Base-by-base conservation (phyloP, 1,140 invertebrate genomes). In the Drosophila littoralis region DNA sequence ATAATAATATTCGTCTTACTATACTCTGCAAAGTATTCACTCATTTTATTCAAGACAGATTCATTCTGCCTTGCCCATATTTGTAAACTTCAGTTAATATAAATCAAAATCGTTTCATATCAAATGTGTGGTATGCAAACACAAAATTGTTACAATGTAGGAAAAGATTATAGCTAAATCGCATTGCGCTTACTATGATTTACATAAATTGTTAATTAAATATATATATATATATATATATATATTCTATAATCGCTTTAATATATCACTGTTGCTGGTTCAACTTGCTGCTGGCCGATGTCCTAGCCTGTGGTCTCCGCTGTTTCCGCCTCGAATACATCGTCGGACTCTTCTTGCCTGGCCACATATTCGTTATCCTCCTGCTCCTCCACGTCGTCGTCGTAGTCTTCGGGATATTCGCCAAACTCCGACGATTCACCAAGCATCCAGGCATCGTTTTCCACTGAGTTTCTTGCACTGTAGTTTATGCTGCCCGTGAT, bases 361-460 rank as follows among this genome's bases (percentile, higher is more conserved):
- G 13, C 68, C 12, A 50, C 48, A n/a, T 76, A 71, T 46, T 72
- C 52, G 10, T 73, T 69, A 38, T 46, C 51, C 6, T 58, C 50
- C 2, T 77, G 61, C 7, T 58, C 68, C 1, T 42, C 75, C 32
- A 60, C 71, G 6, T 81, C 82, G 46, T 79, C 65, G 28, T 79
- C 72, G 38, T 88, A 78, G 36, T 85, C 81, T 22, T 85, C 81
- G 13, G 68, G 64, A 68, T 86, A 81, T 42, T 86, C 83, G 6
- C 77, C 84, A 54, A 67, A 88, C 54, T 89, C 84, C 0, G 85
- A 89, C 36, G 84, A 89, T 42, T 89, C 84, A 89, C 84, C 84
- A 89, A 84, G 84, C 84, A 68, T 89, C 84, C 84, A 89, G 33
- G 81, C 85, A 85, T 84, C 85, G 80, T 89, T 79, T 81, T 89